Evolutionary conservation across 2,888 invertebrate species (phyloP), one percentile per base, ranked within the genome.

Genomic region (Fragum whitleyi): DNA sequence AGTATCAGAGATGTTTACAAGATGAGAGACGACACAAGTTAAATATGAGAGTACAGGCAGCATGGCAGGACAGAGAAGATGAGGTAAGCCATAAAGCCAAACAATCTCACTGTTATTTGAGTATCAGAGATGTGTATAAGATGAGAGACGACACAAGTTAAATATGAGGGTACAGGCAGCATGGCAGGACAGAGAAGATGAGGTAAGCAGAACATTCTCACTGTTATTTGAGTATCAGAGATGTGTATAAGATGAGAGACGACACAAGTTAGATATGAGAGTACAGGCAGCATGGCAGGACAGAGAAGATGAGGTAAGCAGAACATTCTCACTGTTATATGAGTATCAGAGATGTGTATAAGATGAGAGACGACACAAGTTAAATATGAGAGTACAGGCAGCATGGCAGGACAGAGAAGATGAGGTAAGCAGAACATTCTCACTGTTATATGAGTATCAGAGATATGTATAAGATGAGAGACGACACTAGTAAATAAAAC

Each of bases 271-370:
- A 23, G 87, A 90, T 65, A 71, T 77, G 32, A 86, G 87, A 39
- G 83, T 92, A 57, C 88, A 89, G 74, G 82, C 87, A 61, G 88
- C 90, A 9, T 86, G 90, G 88, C 74, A 80, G 68, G 90, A 90
- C 47, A 74, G 85, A n/a, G 76, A 87, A 23, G 71, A 87, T 59
- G 86, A 81, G 77, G 21, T 26, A 36, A 36, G 62, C 14, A 0
- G 26, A 19, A 2, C 23, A 1, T 7, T 21, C 21, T 55, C 21
- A 53, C 71, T 85, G 72, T 62, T 91, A 74, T 79, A 87, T 71
- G 87, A 90, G 7, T 87, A 90, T 72, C 80, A 83, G 55, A 84
- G 87, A 55, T 57, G 74, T 39, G 68, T 89, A n/a, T 85, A 88
- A 72, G 91, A 91, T 32, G 79, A 87, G 32, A 88, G 79, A 69